phyloP scores from a whole-genome alignment of 2,888 invertebrate species.

The Ophion obscuratus region DNA sequence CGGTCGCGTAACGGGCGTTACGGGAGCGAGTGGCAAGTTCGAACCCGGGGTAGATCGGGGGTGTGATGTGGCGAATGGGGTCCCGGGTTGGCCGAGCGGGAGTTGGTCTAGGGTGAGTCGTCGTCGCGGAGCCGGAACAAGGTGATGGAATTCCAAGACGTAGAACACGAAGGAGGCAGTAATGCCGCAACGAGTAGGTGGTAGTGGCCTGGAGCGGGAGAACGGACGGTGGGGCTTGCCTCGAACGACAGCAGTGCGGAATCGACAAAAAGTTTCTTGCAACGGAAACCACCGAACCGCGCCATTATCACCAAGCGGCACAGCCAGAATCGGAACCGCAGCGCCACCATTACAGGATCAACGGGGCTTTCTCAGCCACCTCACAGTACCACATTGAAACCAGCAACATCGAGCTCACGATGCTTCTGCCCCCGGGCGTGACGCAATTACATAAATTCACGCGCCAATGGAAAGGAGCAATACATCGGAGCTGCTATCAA shows the following conservation, averaged over 20 bases:
- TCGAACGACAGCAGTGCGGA: slow-evolving; percentile 49
- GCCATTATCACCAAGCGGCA: slow-evolving; percentile 50
- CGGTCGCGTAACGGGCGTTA: slow-evolving; percentile 26
- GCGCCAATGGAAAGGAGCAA: slow-evolving; percentile 73
- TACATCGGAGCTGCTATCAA: slow-evolving; percentile 28
- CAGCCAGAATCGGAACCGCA: slow-evolving; percentile 49
- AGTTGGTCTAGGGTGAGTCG: slow-evolving; percentile 46
- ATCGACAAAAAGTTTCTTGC: slow-evolving; percentile 74
- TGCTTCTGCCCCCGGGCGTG: slow-evolving; percentile 63
- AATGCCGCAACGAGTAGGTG: slow-evolving; percentile 25
- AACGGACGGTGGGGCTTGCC: slow-evolving; percentile 33
- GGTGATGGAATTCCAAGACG: slow-evolving; percentile 63
- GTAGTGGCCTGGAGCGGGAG: slow-evolving; percentile 13
- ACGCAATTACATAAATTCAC: slow-evolving; percentile 72
- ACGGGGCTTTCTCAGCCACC: slow-evolving; percentile 30
- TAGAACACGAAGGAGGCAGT: slow-evolving; percentile 58
- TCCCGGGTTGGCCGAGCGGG: slow-evolving; percentile 47
- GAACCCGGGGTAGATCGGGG: slow-evolving; percentile 11
- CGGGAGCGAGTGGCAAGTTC: slow-evolving; percentile 49
- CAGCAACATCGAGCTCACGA: slow-evolving; percentile 42
- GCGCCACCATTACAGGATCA: slow-evolving; percentile 44
- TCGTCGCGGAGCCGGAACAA: slow-evolving; percentile 59
- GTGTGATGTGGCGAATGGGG: slow-evolving; percentile 47
- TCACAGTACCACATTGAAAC: slow-evolving; percentile 25
- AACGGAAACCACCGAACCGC: slow-evolving; percentile 44